Percentiles rank a stretch among this genome's conserved stretches.
These are phyloP conservation scores for Triops longicaudatus DNA, from an alignment of 1,140 invertebrate species.

Conservation along the genomic window DNA sequence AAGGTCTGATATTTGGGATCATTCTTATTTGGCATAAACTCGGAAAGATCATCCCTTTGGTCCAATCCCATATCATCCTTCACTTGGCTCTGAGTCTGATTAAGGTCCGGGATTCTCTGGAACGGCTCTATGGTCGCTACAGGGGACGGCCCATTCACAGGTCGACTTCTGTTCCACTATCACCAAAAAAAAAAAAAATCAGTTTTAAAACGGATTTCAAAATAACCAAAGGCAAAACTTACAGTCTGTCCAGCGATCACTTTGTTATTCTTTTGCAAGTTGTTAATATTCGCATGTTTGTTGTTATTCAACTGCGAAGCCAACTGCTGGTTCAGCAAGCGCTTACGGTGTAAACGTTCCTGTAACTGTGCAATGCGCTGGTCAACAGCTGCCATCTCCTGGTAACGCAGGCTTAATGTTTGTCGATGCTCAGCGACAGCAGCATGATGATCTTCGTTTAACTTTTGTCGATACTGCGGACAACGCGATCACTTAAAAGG, in stretches of 20 bases:
- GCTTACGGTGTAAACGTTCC: slow-evolving; percentile 75
- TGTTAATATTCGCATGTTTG: slow-evolving; percentile 16
- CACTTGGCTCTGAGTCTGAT: slow-evolving; percentile 36
- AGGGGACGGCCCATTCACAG: background rate
- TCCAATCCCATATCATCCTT: slow-evolving; percentile 28
- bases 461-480: slow-evolving; percentile 83
- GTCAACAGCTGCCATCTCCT: slow-evolving; percentile 84
- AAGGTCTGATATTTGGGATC: slow-evolving; percentile 90
- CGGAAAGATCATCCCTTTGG: slow-evolving; percentile 33
- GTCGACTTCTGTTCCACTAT: background rate
- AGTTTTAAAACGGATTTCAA: too few species aligned
- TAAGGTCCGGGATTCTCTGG: slow-evolving; percentile 46
- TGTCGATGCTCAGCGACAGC: slow-evolving; percentile 76
- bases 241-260: background rate
- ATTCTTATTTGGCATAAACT: slow-evolving; percentile 60
- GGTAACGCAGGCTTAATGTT: slow-evolving; percentile 70
- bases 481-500: background rate
- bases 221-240: too few species aligned
- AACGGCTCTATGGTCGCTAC: slow-evolving; percentile 77
- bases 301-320: slow-evolving; percentile 56
- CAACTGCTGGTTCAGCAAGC: slow-evolving; percentile 74
- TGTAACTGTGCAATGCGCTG: slow-evolving; percentile 86
- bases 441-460: slow-evolving; percentile 88
- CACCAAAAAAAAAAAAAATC: background rate
- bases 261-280: background rate